A percentile compares a stretch with the other conserved stretches of the same genome.
These are phyloP conservation scores for Hexactinellida sp. DNA, from an alignment of 37 sponge, comb jelly and placozoan species.

Conservation along the genomic window DNA sequence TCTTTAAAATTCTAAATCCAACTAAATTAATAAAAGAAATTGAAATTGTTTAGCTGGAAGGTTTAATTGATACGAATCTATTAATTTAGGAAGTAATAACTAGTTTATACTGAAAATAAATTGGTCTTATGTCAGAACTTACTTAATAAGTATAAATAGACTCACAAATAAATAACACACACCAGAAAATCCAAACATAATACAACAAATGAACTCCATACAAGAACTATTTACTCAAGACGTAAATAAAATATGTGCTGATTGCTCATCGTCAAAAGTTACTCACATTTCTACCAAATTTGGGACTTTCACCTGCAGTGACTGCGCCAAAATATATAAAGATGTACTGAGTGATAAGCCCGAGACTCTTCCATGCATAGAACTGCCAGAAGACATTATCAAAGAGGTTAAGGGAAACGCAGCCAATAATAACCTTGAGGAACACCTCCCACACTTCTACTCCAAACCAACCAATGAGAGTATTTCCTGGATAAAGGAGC, in stretches of 20 bases:
- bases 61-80: no score
- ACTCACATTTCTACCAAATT: neutral
- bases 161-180: neutral
- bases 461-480: neutral
- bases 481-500: neutral
- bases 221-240: neutral
- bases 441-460: neutral
- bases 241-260: neutral
- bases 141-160: neutral
- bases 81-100: no score
- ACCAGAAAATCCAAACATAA: no score
- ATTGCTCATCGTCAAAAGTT: neutral
- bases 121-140: no score
- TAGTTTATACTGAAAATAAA: no score
- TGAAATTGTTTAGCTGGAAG: no score
- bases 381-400: neutral
- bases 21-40: no score
- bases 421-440: neutral
- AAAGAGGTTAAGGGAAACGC: neutral
- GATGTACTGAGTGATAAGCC: neutral
- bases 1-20: no score
- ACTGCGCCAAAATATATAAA: conserved; percentile 3
- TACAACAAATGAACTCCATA: neutral
- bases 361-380: neutral
- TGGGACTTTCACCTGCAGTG: neutral